These are phyloP conservation scores for Drosophila subquinaria DNA, from an alignment of 2,888 invertebrate genomes.

Conservation along the genomic window DNA sequence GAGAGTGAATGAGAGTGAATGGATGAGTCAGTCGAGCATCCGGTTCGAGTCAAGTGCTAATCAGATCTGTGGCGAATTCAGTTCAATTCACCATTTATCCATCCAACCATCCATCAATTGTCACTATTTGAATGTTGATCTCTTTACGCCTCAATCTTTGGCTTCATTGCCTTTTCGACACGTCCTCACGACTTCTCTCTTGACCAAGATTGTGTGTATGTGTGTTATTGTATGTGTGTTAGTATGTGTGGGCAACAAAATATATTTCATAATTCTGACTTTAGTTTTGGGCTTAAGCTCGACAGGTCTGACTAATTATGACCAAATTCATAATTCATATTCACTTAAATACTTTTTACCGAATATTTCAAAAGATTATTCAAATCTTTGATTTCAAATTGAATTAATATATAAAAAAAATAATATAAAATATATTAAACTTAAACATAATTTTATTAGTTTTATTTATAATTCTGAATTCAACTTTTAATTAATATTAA, in stretches of 20 bases:
- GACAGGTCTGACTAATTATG: constrained; percentile 68
- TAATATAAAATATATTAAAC: no score
- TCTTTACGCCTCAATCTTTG: constrained; percentile 27
- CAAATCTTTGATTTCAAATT: no score
- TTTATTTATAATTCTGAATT: no score
- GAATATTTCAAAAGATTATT: no score
- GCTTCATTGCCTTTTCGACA: constrained; percentile 40
- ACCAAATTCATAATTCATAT: constrained; percentile 36
- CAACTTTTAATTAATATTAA: no score
- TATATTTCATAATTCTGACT: constrained; percentile 35
- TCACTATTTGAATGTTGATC: constrained; percentile 37
- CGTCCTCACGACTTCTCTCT: constrained; percentile 54
- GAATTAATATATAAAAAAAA: no score
- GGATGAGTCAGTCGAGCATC: constrained; percentile 42
- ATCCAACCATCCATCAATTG: constrained; percentile 45
- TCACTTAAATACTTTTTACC: constrained; percentile 6
- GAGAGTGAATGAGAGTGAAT: constrained; percentile 30
- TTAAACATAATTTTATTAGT: no score
- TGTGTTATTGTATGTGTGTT: constrained; percentile 29
- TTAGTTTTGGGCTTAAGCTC: constrained; percentile 22
- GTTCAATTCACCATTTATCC: constrained; percentile 22
- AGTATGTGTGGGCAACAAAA: constrained; percentile 42
- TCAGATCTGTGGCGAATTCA: constrained; percentile 63
- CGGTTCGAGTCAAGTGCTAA: constrained; percentile 66
- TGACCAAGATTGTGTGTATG: constrained; percentile 25